Conservation (phyloP, 1,140 invertebrate genomes). For the Drosophila subpulchrella region DNA sequence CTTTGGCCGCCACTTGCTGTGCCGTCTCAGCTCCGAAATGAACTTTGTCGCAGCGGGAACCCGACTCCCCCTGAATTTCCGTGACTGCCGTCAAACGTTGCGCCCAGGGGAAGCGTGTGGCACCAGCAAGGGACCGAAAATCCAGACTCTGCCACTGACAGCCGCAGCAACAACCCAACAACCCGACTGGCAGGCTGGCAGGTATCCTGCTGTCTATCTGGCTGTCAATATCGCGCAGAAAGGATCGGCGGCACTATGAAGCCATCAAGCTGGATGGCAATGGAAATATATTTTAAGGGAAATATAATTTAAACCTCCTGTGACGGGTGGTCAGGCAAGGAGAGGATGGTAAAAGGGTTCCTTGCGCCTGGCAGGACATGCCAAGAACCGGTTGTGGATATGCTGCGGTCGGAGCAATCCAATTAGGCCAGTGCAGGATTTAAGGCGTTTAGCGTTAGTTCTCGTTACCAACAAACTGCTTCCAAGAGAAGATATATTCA, state of each 20-base stretch:
- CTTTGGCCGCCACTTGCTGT: slow-evolving; percentile 24
- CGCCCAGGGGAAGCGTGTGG: slow-evolving; percentile 26
- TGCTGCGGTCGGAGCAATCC: slow-evolving; percentile 58
- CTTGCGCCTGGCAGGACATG: slow-evolving; percentile 22
- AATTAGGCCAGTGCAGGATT: slow-evolving; percentile 59
- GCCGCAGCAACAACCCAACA: slow-evolving; percentile 1
- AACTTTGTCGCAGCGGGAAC: slow-evolving; percentile 40
- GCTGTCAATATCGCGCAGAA: slow-evolving; percentile 71
- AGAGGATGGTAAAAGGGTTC: slow-evolving; percentile 4
- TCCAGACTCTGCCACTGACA: slow-evolving; percentile 39
- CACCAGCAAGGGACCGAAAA: slow-evolving; percentile 14
- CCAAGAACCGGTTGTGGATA: slow-evolving; percentile 15
- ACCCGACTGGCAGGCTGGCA: slow-evolving; percentile 12
- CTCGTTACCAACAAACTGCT: slow-evolving; percentile 30
- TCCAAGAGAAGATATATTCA: slow-evolving; percentile 37
- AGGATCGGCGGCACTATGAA: slow-evolving; percentile 52
- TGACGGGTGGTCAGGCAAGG: slow-evolving; percentile 11
- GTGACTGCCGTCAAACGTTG: slow-evolving; percentile 45
- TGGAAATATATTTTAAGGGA: slow-evolving; percentile 57
- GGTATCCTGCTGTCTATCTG: slow-evolving; percentile 68
- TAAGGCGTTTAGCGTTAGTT: slow-evolving; percentile 51
- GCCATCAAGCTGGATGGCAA: slow-evolving; percentile 38
- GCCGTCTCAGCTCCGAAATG: slow-evolving; percentile 18
- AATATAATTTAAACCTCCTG: slow-evolving; percentile 64
- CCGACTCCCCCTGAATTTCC: background rate